A percentile compares a stretch with the other conserved stretches of the same genome.
Evolutionary conservation across 2,888 invertebrate species (phyloP).

Genomic region (Mylabris sibirica): DNA sequence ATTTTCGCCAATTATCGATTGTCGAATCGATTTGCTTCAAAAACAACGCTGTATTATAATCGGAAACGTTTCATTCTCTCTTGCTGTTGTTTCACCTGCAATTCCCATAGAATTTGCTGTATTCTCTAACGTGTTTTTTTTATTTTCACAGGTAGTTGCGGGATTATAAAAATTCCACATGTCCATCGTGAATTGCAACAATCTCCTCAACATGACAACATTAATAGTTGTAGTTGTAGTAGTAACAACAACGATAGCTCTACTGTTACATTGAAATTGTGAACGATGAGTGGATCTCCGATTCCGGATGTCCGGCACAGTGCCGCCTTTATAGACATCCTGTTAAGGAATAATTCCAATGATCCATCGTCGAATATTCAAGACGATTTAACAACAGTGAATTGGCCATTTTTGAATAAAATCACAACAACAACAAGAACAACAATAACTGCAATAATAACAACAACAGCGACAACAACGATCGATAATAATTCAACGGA

Average conservation of each 20-base stretch:
- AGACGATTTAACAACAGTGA: constrained; percentile 30
- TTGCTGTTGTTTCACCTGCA: too few species aligned
- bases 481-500: constrained; percentile 38
- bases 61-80: too few species aligned
- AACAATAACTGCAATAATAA: constrained; percentile 38
- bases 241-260: too few species aligned
- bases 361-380: constrained; percentile 35
- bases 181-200: too few species aligned
- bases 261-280: constrained; percentile 20
- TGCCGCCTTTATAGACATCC: constrained; percentile 41
- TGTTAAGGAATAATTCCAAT: constrained; percentile 39
- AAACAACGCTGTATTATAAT: too few species aligned
- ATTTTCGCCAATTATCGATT: too few species aligned
- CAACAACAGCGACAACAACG: constrained; percentile 33
- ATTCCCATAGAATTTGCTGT: too few species aligned
- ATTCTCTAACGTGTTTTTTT: too few species aligned
- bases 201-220: not conserved
- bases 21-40: too few species aligned
- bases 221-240: constrained; percentile 15
- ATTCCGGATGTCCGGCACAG: constrained; percentile 44
- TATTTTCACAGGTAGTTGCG: too few species aligned
- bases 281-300: constrained; percentile 45
- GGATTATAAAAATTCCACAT: too few species aligned
- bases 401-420: too few species aligned
- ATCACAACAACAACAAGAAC: constrained; percentile 17